Evolutionary conservation across 2,888 invertebrate genomes (phyloP), one percentile per base, ranked within the genome.

Genomic region (Polyommatus icarus): DNA sequence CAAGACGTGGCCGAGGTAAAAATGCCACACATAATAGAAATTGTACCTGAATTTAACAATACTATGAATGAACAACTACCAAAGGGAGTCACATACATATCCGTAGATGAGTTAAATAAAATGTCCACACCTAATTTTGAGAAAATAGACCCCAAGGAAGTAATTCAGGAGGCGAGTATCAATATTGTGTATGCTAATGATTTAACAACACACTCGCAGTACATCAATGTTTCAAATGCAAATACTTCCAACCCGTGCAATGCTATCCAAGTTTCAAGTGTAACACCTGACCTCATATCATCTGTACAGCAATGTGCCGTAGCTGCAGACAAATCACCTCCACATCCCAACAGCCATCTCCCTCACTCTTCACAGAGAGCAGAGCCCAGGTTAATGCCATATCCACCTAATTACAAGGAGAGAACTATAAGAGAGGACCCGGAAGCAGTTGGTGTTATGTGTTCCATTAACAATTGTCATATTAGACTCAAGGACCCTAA

Each of bases 401-500:
- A 81, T 77, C 76, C 80, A 57, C 77, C 77, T 75, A 76, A 80
- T 77, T 80, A 79, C 32, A 76, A 85, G 83, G 80, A 76, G 80
- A 72, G 82, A 29, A 75, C 79, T 76, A 78, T 81, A 32, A 84
- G 82, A 24, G 79, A 80, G 20, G 84, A 85, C 36, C 78, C 82
- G 15, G 84, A 83, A 59, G 83, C 84, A 40, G 85, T 84, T 76
- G 88, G 89, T 8, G 88, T 87, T 77, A 88, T 91, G 79, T 96
- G 96, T 84, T 88, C 88, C 46, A 85, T 95, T 10, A 90, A 94
- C 75, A 91, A 91, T 20, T 96, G 96, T 82, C 91, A 94, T 80
- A 91, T 95, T 10, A 88, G 93, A 71, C 91, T 97, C 80, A 93
- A 94, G 81, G 95, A 95, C 76, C 87, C 92, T 50, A 94, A 95